phyloP scores from a whole-genome alignment of 2,888 invertebrate genomes.

The Disparrhopalites patrizii region DNA sequence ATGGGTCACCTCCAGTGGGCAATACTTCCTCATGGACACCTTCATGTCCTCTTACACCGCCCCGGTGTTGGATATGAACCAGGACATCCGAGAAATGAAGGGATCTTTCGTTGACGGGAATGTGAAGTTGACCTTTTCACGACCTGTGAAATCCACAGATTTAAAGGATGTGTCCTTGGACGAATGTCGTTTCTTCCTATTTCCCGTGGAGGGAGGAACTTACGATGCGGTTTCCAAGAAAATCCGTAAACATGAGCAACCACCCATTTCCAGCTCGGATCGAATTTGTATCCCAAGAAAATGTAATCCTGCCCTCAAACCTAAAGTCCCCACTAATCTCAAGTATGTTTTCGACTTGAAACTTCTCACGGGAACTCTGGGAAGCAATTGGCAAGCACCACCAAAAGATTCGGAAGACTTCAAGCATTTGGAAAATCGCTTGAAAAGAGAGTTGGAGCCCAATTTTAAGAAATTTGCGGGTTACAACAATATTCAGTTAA shows the following conservation, averaged over 20 bases:
- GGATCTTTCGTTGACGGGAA: conserved; percentile 71
- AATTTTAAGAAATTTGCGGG: conserved; percentile 64
- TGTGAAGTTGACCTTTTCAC: conserved; percentile 71
- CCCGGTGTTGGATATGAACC: conserved; percentile 49
- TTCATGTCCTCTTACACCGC: conserved; percentile 74
- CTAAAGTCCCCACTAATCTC: conserved; percentile 54
- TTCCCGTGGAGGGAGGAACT: conserved; percentile 75
- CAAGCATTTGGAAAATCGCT: conserved; percentile 60
- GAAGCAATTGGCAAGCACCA: conserved; percentile 11
- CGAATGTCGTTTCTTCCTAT: conserved; percentile 77
- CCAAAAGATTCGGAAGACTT: conserved; percentile 12
- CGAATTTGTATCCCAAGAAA: conserved; percentile 67
- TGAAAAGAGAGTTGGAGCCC: conserved; percentile 63
- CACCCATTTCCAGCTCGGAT: conserved; percentile 68
- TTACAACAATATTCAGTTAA: conserved; percentile 66
- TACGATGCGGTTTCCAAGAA: conserved; percentile 81
- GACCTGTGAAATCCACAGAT: conserved; percentile 65
- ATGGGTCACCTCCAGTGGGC: conserved; percentile 75
- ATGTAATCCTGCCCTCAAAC: conserved; percentile 32
- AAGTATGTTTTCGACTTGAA: conserved; percentile 44
- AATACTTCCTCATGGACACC: conserved; percentile 82
- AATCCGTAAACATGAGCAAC: conserved; percentile 71
- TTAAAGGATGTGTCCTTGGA: conserved; percentile 42
- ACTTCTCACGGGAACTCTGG: conserved; percentile 53
- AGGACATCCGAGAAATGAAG: conserved; percentile 62